Percentiles rank a stretch among this genome's conserved stretches.
phyloP scores from a whole-genome alignment of 2,888 invertebrate genomes.

The Paralinhomoeus sp. region DNA sequence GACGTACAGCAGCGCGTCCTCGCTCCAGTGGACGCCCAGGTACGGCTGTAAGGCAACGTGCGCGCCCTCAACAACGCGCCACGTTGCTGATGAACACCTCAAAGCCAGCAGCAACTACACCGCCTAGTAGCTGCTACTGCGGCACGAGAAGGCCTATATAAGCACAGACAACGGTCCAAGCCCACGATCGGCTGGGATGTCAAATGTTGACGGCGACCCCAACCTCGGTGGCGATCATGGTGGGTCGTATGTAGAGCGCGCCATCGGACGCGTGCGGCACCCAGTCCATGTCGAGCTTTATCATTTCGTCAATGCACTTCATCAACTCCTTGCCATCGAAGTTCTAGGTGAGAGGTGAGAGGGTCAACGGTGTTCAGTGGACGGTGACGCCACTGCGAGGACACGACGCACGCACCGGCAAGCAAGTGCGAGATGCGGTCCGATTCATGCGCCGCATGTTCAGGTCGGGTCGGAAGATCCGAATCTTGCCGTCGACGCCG shows the following conservation, averaged over 20 bases:
- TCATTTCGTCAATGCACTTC: conserved; percentile 54
- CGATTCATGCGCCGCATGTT: conserved; percentile 79
- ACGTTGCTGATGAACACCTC: too few species aligned
- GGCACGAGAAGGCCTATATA: not conserved
- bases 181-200: not conserved
- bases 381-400: too few species aligned
- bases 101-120: too few species aligned
- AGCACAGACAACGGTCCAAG: not conserved
- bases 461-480: conserved; percentile 76
- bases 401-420: conserved; percentile 38
- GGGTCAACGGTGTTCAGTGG: too few species aligned
- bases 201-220: conserved; percentile 27
- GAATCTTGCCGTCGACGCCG: conserved; percentile 66
- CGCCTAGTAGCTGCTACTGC: not conserved
- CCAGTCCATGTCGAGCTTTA: conserved; percentile 88
- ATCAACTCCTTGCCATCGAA: conserved; percentile 68
- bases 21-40: conserved; percentile 64
- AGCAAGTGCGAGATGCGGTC: conserved; percentile 55
- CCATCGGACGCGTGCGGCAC: conserved; percentile 63
- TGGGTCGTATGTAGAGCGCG: conserved; percentile 83
- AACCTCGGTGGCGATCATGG: conserved; percentile 86
- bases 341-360: conserved; percentile 27
- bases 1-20: conserved; percentile 67
- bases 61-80: too few species aligned
- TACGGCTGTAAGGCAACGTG: conserved; percentile 71